Evolutionary conservation across 2,113 vertebrate species (phyloP).

Genomic region (Aegotheles bennettii): DNA sequence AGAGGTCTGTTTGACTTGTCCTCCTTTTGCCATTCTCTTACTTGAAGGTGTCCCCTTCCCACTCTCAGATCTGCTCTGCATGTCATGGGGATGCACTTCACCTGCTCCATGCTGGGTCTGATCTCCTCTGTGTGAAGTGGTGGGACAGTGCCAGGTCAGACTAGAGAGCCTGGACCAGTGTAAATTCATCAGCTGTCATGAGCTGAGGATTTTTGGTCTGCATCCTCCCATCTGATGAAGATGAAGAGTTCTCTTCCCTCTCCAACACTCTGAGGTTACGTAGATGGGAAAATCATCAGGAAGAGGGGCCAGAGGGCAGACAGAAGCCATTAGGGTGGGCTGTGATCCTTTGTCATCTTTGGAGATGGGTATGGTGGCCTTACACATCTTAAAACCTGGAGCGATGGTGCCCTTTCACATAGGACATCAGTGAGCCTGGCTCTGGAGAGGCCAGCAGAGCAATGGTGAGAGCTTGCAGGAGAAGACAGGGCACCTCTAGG

Average conservation of each 20-base stretch:
- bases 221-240: background rate
- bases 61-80: background rate
- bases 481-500: background rate
- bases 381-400: background rate
- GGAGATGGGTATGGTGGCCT: background rate
- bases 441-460: background rate
- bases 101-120: background rate
- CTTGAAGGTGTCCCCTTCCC: background rate
- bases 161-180: background rate
- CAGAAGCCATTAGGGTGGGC: background rate
- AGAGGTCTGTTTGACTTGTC: background rate
- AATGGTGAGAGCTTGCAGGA: accelerated
- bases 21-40: background rate
- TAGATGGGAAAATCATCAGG: background rate
- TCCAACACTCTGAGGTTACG: background rate
- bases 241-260: background rate
- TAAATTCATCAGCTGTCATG: background rate
- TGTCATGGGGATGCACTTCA: accelerated
- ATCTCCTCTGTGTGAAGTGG: background rate
- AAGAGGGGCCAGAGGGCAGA: background rate
- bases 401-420: background rate
- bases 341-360: background rate
- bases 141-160: background rate
- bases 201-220: background rate
- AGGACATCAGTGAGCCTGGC: accelerated